phyloP scores from a whole-genome alignment of 2,113 vertebrate species.

The Ranitomeya variabilis region DNA sequence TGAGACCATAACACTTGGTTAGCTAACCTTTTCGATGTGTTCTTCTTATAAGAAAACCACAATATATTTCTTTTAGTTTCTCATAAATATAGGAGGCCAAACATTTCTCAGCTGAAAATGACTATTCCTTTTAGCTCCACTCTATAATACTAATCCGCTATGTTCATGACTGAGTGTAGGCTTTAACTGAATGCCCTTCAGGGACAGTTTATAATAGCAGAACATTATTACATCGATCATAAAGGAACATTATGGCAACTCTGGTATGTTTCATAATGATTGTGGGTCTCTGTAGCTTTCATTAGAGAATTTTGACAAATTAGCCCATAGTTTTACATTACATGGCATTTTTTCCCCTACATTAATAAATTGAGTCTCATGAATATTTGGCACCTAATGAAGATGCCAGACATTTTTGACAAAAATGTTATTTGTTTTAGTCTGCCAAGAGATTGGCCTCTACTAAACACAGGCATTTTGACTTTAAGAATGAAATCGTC shows the following conservation, averaged over 20 bases:
- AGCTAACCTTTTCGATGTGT: neutral
- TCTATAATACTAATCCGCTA: neutral
- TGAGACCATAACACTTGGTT: neutral
- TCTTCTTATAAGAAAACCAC: neutral
- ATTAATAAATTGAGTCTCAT: constrained; percentile 59
- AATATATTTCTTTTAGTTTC: neutral
- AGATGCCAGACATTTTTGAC: constrained; percentile 66
- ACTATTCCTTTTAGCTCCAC: neutral
- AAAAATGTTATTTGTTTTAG: constrained; percentile 61
- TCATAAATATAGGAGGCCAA: neutral
- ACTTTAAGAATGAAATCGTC: constrained; percentile 68
- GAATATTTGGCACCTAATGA: constrained; percentile 62
- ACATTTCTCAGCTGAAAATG: neutral
- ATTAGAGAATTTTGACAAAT: constrained; percentile 17
- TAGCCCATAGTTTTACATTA: constrained; percentile 21
- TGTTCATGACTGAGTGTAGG: neutral
- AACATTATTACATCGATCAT: constrained; percentile 4
- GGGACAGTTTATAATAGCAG: neutral
- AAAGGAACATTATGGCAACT: neutral
- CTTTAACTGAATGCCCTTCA: neutral
- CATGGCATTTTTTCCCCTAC: constrained; percentile 18
- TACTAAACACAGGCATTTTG: constrained; percentile 64
- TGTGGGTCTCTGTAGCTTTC: neutral
- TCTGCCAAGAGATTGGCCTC: constrained; percentile 70
- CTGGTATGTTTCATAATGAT: neutral